These are phyloP conservation scores for Holocentrus rufus DNA, from an alignment of 2,797 vertebrate species.

Conservation along the genomic window DNA sequence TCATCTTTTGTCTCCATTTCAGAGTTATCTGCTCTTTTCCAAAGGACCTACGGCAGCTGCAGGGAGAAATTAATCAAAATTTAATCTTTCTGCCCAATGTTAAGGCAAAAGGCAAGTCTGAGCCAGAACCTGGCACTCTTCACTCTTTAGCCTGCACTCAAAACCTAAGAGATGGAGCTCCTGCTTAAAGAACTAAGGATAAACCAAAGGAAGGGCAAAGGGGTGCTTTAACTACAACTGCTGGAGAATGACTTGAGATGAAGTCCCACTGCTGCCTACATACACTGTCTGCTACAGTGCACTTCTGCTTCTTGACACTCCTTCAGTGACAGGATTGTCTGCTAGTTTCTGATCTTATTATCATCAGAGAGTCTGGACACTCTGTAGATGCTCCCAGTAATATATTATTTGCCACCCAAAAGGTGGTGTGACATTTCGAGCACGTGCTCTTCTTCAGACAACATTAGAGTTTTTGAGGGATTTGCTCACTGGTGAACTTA, in stretches of 20 bases:
- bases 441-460: too few relatives aligned
- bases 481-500: too few relatives aligned
- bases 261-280: conserved; percentile 10
- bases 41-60: conserved; percentile 22
- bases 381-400: too few relatives aligned
- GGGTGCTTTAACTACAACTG: conserved; percentile 10
- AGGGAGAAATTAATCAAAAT: conserved; percentile 63
- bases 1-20: conserved; percentile 47
- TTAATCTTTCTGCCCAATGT: conserved; percentile 50
- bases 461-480: too few relatives aligned
- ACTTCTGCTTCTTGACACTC: background rate
- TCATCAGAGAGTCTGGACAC: too few relatives aligned
- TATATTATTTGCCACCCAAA: too few relatives aligned
- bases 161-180: conserved; percentile 28
- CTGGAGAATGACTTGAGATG: background rate
- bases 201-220: conserved; percentile 13
- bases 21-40: conserved; percentile 39
- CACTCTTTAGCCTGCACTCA: conserved; percentile 30
- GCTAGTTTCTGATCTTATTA: too few relatives aligned
- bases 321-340: too few relatives aligned
- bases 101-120: conserved; percentile 28
- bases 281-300: background rate
- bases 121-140: conserved; percentile 51
- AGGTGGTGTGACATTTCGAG: too few relatives aligned
- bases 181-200: conserved; percentile 9